A percentile compares a stretch with the other conserved stretches of the same genome.
Evolutionary conservation across 2,888 invertebrate species (phyloP).

Genomic region (Sesia apiformis): DNA sequence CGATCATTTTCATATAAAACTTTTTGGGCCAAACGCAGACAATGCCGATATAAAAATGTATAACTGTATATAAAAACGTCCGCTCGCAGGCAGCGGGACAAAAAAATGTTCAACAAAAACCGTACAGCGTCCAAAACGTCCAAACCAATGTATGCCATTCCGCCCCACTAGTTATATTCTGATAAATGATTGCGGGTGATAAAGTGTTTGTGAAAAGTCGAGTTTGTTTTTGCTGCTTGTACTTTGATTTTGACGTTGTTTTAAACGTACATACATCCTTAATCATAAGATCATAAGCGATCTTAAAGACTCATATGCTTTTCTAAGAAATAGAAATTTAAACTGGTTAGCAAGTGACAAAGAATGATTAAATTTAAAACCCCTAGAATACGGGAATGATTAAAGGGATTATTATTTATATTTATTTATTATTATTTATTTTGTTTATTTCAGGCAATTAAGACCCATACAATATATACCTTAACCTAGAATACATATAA

Average conservation of each 20-base stretch:
- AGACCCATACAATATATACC: too few relatives aligned
- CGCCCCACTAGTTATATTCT: slow-evolving; percentile 64
- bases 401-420: too few relatives aligned
- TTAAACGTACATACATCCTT: background rate
- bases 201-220: slow-evolving; percentile 21
- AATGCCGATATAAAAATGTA: background rate
- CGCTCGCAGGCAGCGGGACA: slow-evolving; percentile 5
- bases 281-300: too few relatives aligned
- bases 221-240: slow-evolving; percentile 30
- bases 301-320: too few relatives aligned
- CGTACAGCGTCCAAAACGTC: slow-evolving; percentile 34
- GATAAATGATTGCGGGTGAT: slow-evolving; percentile 59
- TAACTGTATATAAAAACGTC: background rate
- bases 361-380: too few relatives aligned
- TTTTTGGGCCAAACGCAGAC: background rate
- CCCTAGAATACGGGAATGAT: too few relatives aligned
- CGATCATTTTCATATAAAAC: too few relatives aligned
- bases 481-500: too few relatives aligned
- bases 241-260: slow-evolving; percentile 12
- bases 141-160: slow-evolving; percentile 51
- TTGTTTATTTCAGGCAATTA: too few relatives aligned
- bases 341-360: too few relatives aligned
- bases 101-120: slow-evolving; percentile 17
- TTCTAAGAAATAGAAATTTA: too few relatives aligned
- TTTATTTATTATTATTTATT: too few relatives aligned